These are phyloP conservation scores for Macrophya annulata DNA, from an alignment of 2,888 invertebrate species.

Conservation along the genomic window DNA sequence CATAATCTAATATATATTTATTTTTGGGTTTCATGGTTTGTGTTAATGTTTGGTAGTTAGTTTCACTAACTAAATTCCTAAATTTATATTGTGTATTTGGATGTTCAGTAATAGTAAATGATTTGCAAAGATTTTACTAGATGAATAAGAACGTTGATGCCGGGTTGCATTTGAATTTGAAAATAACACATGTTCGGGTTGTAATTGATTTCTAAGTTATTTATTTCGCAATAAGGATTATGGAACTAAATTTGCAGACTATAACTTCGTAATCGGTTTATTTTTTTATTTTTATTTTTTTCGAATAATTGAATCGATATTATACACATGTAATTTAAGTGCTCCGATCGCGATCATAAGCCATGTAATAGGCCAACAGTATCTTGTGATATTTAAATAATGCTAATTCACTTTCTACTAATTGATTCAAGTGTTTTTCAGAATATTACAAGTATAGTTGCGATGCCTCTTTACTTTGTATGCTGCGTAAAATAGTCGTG, in stretches of 20 bases:
- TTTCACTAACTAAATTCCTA: conserved; percentile 23
- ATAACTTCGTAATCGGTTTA: background rate
- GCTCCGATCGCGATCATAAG: background rate
- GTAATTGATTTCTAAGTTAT: background rate
- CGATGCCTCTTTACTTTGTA: background rate
- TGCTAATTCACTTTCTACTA: background rate
- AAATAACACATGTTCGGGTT: background rate
- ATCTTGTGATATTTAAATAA: background rate
- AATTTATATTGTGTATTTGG: background rate
- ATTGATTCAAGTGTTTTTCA: conserved; percentile 44
- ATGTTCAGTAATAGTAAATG: background rate
- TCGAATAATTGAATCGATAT: background rate
- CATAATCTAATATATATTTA: background rate
- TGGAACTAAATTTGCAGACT: background rate
- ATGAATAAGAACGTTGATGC: background rate
- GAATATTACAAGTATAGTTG: conserved; percentile 25
- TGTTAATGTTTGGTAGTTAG: conserved; percentile 40
- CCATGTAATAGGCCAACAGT: background rate
- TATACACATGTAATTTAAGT: background rate
- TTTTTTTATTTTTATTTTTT: background rate
- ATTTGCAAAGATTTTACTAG: background rate
- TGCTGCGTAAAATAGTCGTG: background rate
- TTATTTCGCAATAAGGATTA: background rate
- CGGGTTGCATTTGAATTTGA: background rate
- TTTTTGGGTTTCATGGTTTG: conserved; percentile 25